phyloP scores from a whole-genome alignment of 1,140 invertebrate species.

The Ruditapes philippinarum region DNA sequence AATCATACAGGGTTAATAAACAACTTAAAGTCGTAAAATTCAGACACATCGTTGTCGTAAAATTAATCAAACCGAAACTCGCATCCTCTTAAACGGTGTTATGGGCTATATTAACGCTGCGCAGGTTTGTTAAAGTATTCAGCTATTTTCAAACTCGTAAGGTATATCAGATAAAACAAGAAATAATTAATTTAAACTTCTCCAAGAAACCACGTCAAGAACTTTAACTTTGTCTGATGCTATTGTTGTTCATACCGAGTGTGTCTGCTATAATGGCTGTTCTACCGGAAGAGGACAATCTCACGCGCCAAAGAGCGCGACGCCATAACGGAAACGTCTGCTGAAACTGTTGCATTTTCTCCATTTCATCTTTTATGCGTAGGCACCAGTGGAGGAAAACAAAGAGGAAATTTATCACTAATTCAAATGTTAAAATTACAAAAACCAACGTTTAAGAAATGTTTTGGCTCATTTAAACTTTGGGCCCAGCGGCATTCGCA shows the following conservation, averaged over 20 bases:
- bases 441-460: too few species aligned
- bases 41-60: slow-evolving; percentile 4
- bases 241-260: background rate
- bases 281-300: background rate
- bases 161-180: slow-evolving; percentile 20
- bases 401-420: too few species aligned
- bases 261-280: background rate
- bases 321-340: background rate
- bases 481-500: too few species aligned
- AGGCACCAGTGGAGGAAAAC: too few species aligned
- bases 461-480: too few species aligned
- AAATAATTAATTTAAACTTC: background rate
- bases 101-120: background rate
- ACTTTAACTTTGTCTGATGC: background rate
- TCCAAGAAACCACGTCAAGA: background rate
- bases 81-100: background rate
- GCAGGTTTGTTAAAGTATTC: background rate
- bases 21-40: slow-evolving; percentile 4
- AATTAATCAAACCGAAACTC: slow-evolving; percentile 38
- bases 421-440: too few species aligned
- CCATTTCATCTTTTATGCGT: too few species aligned
- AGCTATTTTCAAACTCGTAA: background rate
- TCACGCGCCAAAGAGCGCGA: background rate
- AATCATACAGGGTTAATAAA: slow-evolving; percentile 6
- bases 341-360: background rate